Evolutionary conservation across 2,888 invertebrate genomes (phyloP).

Genomic region (Plutella xylostella): DNA sequence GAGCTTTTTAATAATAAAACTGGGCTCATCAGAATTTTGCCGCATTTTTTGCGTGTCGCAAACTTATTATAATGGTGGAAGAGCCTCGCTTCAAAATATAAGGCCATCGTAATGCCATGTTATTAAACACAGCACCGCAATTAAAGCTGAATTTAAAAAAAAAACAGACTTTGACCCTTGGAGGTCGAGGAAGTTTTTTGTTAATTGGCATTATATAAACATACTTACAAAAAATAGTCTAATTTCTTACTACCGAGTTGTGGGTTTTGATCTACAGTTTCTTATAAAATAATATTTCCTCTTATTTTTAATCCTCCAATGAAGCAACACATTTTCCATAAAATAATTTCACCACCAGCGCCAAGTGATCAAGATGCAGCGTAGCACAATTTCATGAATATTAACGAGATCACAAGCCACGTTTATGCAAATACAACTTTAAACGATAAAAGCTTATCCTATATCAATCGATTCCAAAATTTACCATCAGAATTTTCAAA

Average conservation of each 20-base stretch:
- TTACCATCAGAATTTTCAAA: slow-evolving; percentile 39
- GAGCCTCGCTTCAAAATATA: slow-evolving; percentile 38
- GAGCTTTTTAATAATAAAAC: too few relatives aligned
- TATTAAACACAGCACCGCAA: slow-evolving; percentile 42
- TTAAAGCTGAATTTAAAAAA: slow-evolving; percentile 31
- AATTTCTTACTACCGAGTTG: too few relatives aligned
- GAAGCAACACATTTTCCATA: too few relatives aligned
- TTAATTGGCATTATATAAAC: too few relatives aligned
- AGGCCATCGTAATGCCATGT: slow-evolving; percentile 44
- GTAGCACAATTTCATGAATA: slow-evolving; percentile 37
- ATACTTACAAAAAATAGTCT: too few relatives aligned
- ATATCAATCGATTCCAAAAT: slow-evolving; percentile 34
- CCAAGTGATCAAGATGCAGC: slow-evolving; percentile 15
- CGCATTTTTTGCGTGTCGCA: slow-evolving; percentile 34
- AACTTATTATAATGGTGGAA: slow-evolving; percentile 34
- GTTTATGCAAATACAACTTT: slow-evolving; percentile 50
- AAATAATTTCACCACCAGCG: too few relatives aligned
- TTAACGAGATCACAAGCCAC: slow-evolving; percentile 35
- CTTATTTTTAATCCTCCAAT: too few relatives aligned
- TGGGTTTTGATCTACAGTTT: too few relatives aligned
- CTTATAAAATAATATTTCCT: too few relatives aligned
- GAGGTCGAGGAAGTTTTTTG: too few relatives aligned
- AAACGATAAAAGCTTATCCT: slow-evolving; percentile 40
- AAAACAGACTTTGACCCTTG: slow-evolving; percentile 30
- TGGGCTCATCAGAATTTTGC: too few relatives aligned